Evolutionary conservation across 2,888 invertebrate genomes (phyloP).

Genomic region (Caenorhabditis drosophilae): DNA sequence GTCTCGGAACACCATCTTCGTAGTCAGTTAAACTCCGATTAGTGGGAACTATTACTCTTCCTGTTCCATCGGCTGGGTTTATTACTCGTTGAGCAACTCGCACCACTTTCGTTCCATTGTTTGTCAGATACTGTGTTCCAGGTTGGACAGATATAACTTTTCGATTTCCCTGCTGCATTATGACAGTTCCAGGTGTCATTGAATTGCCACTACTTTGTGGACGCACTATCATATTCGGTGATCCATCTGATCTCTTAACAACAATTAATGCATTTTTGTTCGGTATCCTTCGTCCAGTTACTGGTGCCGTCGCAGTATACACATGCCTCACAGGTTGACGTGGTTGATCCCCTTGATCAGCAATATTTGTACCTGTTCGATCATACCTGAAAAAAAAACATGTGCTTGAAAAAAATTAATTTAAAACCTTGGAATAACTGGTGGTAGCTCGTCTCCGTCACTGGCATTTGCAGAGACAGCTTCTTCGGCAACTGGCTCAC

Average conservation of each 20-base stretch:
- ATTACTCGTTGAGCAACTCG: neutral
- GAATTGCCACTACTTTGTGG: neutral
- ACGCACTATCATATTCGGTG: neutral
- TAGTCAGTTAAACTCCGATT: neutral
- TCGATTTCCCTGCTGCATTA: neutral
- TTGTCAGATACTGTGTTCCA: neutral
- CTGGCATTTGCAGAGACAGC: constrained; percentile 18
- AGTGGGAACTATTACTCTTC: neutral
- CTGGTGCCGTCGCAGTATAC: neutral
- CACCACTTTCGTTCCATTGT: neutral
- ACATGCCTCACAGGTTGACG: neutral
- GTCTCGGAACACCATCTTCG: neutral
- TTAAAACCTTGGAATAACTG: constrained; percentile 29
- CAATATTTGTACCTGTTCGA: neutral
- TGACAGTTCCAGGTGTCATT: neutral
- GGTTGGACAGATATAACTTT: neutral
- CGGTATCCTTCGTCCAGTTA: neutral
- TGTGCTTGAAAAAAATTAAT: neutral
- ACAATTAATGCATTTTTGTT: neutral
- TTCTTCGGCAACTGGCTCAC: constrained; percentile 24
- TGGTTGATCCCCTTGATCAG: neutral
- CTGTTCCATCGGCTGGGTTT: neutral
- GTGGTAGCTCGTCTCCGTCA: constrained; percentile 31
- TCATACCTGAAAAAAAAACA: constrained; percentile 20
- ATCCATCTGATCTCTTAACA: neutral